These are phyloP conservation scores for Cotesia congregata DNA, from an alignment of 2,888 invertebrate genomes.

Conservation along the genomic window DNA sequence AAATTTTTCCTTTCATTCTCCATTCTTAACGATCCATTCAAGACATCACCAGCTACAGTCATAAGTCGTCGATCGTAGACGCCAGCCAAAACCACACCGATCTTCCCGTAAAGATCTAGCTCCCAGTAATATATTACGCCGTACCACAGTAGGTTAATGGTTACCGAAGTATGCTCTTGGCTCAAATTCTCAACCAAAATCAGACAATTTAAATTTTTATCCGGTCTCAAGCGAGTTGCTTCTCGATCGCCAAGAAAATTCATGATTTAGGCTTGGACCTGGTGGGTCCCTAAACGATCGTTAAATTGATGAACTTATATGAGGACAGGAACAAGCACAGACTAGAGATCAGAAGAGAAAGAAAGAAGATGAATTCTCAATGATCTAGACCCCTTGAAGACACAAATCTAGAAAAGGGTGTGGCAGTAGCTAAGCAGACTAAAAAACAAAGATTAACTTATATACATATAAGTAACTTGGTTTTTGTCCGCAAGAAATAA, in stretches of 20 bases:
- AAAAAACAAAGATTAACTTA: slow-evolving; percentile 19
- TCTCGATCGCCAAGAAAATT: slow-evolving; percentile 1
- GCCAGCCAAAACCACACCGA: slow-evolving; percentile 3
- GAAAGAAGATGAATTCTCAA: slow-evolving; percentile 27
- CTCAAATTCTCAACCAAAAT: background rate
- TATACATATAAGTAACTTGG: background rate
- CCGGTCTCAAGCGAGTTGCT: background rate
- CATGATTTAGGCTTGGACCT: slow-evolving; percentile 3
- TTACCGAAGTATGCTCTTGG: background rate
- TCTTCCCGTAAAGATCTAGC: background rate
- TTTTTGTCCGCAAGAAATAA: slow-evolving; percentile 47
- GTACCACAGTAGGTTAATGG: slow-evolving; percentile 15
- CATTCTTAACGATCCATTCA: background rate
- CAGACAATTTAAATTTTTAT: slow-evolving; percentile 8
- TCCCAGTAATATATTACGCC: slow-evolving; percentile 8
- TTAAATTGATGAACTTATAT: background rate
- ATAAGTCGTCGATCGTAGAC: background rate
- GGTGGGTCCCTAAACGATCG: background rate
- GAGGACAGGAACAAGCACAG: background rate
- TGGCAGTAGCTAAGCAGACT: slow-evolving; percentile 61
- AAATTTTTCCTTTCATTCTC: slow-evolving; percentile 15
- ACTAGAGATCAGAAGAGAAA: background rate
- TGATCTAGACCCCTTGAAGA: slow-evolving; percentile 7
- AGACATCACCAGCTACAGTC: background rate
- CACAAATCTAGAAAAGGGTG: slow-evolving; percentile 33